These are phyloP conservation scores for Turritopsis rubra DNA, from an alignment of 30 jellyfish, hydroid and myxozoan genomes.

Conservation along the genomic window DNA sequence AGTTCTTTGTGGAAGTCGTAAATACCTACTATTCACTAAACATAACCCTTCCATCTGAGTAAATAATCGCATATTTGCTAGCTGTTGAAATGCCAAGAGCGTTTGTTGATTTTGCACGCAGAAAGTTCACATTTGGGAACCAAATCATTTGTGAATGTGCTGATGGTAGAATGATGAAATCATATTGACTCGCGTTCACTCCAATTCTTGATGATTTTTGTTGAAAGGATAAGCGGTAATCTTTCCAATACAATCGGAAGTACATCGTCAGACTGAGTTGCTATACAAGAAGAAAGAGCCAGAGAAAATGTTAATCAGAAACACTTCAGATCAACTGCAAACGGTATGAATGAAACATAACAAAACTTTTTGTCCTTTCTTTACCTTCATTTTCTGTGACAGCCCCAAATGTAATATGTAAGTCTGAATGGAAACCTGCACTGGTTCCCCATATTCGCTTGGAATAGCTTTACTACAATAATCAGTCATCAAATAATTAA, in stretches of 20 bases:
- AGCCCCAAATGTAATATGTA: background rate
- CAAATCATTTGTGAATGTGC: background rate
- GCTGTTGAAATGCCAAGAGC: background rate
- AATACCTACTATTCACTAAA: background rate
- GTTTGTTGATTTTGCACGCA: background rate
- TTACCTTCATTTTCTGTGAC: background rate
- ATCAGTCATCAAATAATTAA: background rate
- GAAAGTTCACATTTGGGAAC: background rate
- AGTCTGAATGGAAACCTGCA: background rate
- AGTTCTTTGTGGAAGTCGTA: too few relatives aligned
- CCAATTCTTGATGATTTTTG: background rate
- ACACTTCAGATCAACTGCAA: background rate
- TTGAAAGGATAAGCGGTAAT: background rate
- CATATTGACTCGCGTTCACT: background rate
- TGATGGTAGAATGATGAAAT: background rate
- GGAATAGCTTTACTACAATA: background rate
- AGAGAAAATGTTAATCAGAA: background rate
- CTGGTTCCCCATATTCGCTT: background rate
- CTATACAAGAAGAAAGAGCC: background rate
- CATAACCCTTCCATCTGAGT: background rate
- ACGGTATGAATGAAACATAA: too few relatives aligned
- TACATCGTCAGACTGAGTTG: background rate
- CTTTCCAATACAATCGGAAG: background rate
- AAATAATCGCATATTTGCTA: background rate
- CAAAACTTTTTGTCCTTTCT: background rate